Percentiles rank a stretch among this genome's conserved stretches.
Conservation (phyloP, 2,888 invertebrate species). For the Melikaiella ostensackeni region DNA sequence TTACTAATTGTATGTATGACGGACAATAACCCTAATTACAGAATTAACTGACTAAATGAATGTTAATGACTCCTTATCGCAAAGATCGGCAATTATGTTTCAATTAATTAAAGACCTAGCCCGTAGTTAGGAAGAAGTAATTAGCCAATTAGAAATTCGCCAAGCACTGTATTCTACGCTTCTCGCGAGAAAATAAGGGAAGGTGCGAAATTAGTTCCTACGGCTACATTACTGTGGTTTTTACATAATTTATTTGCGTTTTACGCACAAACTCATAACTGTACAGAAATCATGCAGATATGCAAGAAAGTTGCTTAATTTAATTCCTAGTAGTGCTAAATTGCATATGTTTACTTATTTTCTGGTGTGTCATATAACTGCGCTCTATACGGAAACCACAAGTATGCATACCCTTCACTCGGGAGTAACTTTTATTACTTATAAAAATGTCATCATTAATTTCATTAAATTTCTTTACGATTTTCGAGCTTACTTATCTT, state of each 20-base stretch:
- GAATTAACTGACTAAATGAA: constrained; percentile 1
- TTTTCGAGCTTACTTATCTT: background rate
- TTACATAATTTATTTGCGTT: constrained; percentile 28
- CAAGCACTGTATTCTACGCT: background rate
- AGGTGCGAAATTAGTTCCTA: constrained; percentile 15
- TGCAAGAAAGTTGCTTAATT: constrained; percentile 36
- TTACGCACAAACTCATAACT: constrained; percentile 26
- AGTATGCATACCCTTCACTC: constrained; percentile 8
- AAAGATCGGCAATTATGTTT: constrained; percentile 25
- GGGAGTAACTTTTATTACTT: background rate
- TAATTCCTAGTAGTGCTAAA: constrained; percentile 26
- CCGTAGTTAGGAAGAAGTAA: constrained; percentile 8
- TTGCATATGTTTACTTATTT: constrained; percentile 32
- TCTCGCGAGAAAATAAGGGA: constrained; percentile 13
- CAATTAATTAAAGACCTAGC: constrained; percentile 20
- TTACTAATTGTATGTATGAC: background rate
- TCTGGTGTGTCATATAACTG: constrained; percentile 11
- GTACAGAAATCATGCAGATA: constrained; percentile 29
- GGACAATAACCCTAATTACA: background rate
- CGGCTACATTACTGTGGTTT: constrained; percentile 19
- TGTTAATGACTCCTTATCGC: constrained; percentile 15
- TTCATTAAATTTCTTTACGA: background rate
- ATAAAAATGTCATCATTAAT: background rate
- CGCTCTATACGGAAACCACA: background rate
- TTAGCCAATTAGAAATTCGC: constrained; percentile 31